These are phyloP conservation scores for Diploscapter pachys DNA, from an alignment of 1,140 invertebrate species.

Conservation along the genomic window DNA sequence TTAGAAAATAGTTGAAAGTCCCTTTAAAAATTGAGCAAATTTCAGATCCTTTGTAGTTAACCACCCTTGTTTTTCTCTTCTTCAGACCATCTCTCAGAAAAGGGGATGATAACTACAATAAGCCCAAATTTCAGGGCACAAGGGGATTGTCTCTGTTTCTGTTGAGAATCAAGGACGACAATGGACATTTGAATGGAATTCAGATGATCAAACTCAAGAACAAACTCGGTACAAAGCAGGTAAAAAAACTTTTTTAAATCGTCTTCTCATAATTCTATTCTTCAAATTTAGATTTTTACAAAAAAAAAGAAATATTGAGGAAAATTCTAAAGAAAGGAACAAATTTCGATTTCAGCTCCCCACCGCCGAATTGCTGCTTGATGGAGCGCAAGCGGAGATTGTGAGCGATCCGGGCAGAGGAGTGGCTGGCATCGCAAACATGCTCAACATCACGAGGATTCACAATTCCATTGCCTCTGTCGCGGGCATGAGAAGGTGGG, in stretches of 20 bases:
- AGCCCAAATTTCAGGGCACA: conserved; percentile 57
- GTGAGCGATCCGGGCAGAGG: conserved; percentile 65
- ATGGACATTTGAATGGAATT: conserved; percentile 64
- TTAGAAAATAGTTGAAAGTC: not conserved
- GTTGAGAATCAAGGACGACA: conserved; percentile 60
- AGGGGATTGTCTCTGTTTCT: conserved; percentile 66
- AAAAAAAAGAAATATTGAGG: no score
- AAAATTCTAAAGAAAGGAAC: not conserved
- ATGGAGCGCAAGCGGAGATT: conserved; percentile 64
- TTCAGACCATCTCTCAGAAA: no score
- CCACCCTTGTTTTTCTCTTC: not conserved
- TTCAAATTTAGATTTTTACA: not conserved
- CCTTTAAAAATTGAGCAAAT: not conserved
- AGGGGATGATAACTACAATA: not conserved
- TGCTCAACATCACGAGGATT: conserved; percentile 67
- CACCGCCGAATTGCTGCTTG: conserved; percentile 66
- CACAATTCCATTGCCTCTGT: conserved; percentile 65
- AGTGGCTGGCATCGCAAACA: conserved; percentile 64
- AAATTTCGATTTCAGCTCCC: conserved; percentile 58
- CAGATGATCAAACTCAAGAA: conserved; percentile 66
- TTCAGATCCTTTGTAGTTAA: not conserved
- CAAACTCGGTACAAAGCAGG: conserved; percentile 65
- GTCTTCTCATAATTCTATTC: not conserved
- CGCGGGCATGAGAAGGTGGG: conserved; percentile 63
- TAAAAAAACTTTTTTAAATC: not conserved